A percentile compares a stretch with the other conserved stretches of the same genome.
Conservation (phyloP, 2,888 invertebrate genomes). For the Microchrysa polita region DNA sequence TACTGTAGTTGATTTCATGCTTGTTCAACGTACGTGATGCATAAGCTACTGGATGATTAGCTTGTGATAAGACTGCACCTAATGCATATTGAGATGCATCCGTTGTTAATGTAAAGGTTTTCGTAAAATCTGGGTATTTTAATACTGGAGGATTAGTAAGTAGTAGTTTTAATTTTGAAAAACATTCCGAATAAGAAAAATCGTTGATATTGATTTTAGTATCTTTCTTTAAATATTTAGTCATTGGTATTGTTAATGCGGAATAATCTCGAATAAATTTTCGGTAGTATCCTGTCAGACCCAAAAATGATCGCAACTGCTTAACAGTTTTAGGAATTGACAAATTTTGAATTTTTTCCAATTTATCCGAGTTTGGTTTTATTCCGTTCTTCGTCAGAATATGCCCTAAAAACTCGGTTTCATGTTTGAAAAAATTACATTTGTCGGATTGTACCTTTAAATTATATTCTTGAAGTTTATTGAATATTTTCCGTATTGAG, state of each 20-base stretch:
- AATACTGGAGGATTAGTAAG: constrained; percentile 52
- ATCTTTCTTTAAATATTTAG: constrained; percentile 30
- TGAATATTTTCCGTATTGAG: constrained; percentile 51
- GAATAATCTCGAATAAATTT: constrained; percentile 38
- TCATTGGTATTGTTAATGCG: constrained; percentile 26
- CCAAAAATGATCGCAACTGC: constrained; percentile 34
- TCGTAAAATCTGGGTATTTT: constrained; percentile 57
- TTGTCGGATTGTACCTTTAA: constrained; percentile 38
- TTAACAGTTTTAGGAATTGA: constrained; percentile 40
- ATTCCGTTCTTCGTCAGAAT: constrained; percentile 39
- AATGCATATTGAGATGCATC: constrained; percentile 54
- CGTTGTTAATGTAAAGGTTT: constrained; percentile 54
- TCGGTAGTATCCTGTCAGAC: constrained; percentile 37
- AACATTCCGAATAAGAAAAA: constrained; percentile 36
- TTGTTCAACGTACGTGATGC: constrained; percentile 15
- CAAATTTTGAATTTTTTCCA: constrained; percentile 23
- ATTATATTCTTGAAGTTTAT: constrained; percentile 48
- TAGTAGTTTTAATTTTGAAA: constrained; percentile 18
- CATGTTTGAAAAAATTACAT: constrained; percentile 30
- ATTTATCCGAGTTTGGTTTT: constrained; percentile 37
- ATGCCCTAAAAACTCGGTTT: constrained; percentile 40
- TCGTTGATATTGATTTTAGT: constrained; percentile 48
- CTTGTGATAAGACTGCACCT: constrained; percentile 54
- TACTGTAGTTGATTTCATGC: constrained; percentile 13
- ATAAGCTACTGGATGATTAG: constrained; percentile 51